A percentile compares a stretch with the other conserved stretches of the same genome.
Evolutionary conservation across 92 coral and sea anemone species (phyloP).

Genomic region (Phymanthus crucifer): DNA sequence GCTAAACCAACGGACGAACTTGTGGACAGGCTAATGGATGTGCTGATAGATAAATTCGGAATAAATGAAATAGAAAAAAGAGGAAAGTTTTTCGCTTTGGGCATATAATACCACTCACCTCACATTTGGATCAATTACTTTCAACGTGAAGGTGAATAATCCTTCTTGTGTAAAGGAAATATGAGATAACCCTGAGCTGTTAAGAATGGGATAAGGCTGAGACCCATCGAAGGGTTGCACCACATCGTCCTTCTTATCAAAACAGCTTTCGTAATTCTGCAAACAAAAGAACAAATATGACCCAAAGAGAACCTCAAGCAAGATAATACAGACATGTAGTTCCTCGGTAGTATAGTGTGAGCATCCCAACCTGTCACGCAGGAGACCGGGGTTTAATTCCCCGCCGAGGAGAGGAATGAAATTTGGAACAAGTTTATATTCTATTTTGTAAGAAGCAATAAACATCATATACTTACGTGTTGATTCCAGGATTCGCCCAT

Average conservation of each 20-base stretch:
- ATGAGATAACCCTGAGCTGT: slow-evolving; percentile 64
- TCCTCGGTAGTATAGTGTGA: slow-evolving; percentile 88
- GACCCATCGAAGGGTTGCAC: slow-evolving; percentile 45
- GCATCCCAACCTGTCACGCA: slow-evolving; percentile 99
- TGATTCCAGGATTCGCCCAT: slow-evolving; percentile 63
- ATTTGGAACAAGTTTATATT: too few species aligned
- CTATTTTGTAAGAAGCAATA: not conserved
- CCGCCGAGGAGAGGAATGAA: slow-evolving; percentile 79
- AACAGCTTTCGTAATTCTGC: slow-evolving; percentile 73
- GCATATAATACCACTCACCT: slow-evolving; percentile 41
- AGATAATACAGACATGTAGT: not conserved
- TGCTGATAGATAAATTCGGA: too few species aligned
- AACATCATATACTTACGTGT: slow-evolving; percentile 49
- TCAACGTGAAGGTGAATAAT: slow-evolving; percentile 45
- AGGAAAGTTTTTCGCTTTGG: not conserved
- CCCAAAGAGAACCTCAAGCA: not conserved
- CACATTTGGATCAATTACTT: slow-evolving; percentile 62
- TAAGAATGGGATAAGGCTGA: slow-evolving; percentile 69
- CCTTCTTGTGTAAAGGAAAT: slow-evolving; percentile 64
- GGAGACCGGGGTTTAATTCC: slow-evolving; percentile 81
- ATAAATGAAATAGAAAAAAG: too few species aligned
- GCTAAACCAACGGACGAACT: too few species aligned
- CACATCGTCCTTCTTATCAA: slow-evolving; percentile 8
- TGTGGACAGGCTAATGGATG: too few species aligned
- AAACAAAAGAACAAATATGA: not conserved